A percentile compares a stretch with the other conserved stretches of the same genome.
Evolutionary conservation across 2,113 vertebrate species (phyloP).

Genomic region (Glaucomys volans): DNA sequence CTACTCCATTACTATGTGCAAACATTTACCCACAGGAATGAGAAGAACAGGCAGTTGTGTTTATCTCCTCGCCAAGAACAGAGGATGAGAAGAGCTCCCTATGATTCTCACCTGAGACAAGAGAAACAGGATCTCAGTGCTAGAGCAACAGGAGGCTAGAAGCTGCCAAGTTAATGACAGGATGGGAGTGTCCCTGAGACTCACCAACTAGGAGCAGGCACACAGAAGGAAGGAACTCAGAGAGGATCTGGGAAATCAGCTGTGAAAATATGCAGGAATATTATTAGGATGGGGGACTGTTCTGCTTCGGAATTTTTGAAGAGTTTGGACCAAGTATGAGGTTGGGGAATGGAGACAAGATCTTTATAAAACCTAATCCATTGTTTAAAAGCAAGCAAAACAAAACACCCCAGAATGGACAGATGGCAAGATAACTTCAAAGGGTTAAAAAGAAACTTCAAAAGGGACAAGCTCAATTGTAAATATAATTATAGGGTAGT

Average conservation of each 20-base stretch:
- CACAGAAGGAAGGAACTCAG: neutral
- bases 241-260: neutral
- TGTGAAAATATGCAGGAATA: neutral
- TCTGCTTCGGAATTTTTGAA: conserved; percentile 23
- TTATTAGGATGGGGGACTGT: neutral
- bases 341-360: neutral
- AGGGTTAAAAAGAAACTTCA: neutral
- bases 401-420: neutral
- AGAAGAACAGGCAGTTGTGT: neutral
- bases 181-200: neutral
- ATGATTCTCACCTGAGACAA: neutral
- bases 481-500: conserved; percentile 39
- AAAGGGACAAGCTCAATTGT: neutral
- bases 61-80: conserved; percentile 9
- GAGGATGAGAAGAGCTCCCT: neutral
- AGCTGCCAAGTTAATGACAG: neutral
- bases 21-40: neutral
- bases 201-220: neutral
- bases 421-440: neutral
- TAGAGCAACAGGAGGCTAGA: neutral
- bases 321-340: neutral
- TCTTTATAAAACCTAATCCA: neutral
- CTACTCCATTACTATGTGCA: neutral
- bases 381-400: neutral
- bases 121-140: conserved; percentile 4